Conservation (phyloP, 1,140 invertebrate genomes). For the Cyclargus thomasi region DNA sequence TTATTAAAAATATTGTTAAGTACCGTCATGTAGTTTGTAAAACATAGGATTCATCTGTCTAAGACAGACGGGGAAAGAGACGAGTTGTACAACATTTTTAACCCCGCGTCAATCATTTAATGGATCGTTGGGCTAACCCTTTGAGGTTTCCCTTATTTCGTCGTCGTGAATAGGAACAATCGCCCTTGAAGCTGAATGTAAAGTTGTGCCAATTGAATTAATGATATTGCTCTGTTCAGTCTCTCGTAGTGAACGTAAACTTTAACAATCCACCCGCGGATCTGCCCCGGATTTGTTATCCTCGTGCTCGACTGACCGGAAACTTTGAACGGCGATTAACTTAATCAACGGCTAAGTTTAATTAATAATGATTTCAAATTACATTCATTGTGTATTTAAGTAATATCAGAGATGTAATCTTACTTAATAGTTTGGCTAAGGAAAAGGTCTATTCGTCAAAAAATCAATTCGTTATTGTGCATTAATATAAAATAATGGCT, state of each 20-base stretch:
- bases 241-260: slow-evolving; percentile 52
- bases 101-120: slow-evolving; percentile 41
- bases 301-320: slow-evolving; percentile 23
- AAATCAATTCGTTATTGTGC: no score
- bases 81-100: slow-evolving; percentile 10
- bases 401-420: not conserved
- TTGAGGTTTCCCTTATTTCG: slow-evolving; percentile 56
- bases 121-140: slow-evolving; percentile 50
- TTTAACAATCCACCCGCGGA: slow-evolving; percentile 47
- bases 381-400: not conserved
- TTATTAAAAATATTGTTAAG: no score
- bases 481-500: no score
- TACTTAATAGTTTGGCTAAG: not conserved
- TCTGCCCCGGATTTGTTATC: slow-evolving; percentile 33
- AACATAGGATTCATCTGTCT: not conserved
- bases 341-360: not conserved
- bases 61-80: not conserved
- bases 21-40: not conserved
- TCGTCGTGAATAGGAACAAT: slow-evolving; percentile 57
- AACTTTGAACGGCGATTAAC: slow-evolving; percentile 25
- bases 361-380: not conserved
- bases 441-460: no score
- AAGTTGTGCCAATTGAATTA: slow-evolving; percentile 68
- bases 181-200: slow-evolving; percentile 55
- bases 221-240: slow-evolving; percentile 64